These are phyloP conservation scores for Polypedilum pembai DNA, from an alignment of 1,140 invertebrate species.

Conservation along the genomic window DNA sequence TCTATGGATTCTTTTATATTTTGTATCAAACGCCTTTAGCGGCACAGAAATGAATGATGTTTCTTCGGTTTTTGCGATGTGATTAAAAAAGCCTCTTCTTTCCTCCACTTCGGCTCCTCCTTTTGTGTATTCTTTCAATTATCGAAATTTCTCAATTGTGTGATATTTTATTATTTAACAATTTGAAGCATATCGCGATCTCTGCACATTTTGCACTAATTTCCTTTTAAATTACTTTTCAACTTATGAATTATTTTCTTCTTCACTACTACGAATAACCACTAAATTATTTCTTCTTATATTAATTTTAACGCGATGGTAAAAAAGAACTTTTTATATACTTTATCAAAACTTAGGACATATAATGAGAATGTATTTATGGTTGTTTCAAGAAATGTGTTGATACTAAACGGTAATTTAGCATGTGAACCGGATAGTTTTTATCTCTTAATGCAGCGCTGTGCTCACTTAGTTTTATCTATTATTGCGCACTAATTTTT, in stretches of 20 bases:
- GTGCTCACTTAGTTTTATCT: constrained; percentile 4
- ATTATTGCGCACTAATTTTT: constrained; percentile 23
- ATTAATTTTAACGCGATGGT: background rate
- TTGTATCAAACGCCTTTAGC: background rate
- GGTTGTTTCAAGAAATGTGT: constrained; percentile 81
- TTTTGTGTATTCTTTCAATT: background rate
- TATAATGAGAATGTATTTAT: constrained; percentile 47
- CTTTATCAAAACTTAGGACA: constrained; percentile 6
- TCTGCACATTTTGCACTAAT: constrained; percentile 43
- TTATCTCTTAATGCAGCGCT: background rate
- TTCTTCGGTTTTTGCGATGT: background rate
- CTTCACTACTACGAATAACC: background rate
- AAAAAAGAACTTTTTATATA: background rate
- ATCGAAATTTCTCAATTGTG: background rate
- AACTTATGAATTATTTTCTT: background rate
- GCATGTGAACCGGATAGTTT: constrained; percentile 49
- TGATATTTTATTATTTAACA: constrained; percentile 12
- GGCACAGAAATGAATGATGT: background rate
- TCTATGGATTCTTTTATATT: too few species aligned
- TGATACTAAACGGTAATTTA: constrained; percentile 77
- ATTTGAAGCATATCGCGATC: constrained; percentile 44
- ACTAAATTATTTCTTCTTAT: constrained; percentile 14
- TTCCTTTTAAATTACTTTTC: background rate
- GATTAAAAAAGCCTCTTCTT: background rate
- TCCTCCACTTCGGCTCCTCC: background rate